Percentiles rank a stretch among this genome's conserved stretches.
Conservation (phyloP, 2,888 invertebrate species). For the Caenorhabditis sp. region DNA sequence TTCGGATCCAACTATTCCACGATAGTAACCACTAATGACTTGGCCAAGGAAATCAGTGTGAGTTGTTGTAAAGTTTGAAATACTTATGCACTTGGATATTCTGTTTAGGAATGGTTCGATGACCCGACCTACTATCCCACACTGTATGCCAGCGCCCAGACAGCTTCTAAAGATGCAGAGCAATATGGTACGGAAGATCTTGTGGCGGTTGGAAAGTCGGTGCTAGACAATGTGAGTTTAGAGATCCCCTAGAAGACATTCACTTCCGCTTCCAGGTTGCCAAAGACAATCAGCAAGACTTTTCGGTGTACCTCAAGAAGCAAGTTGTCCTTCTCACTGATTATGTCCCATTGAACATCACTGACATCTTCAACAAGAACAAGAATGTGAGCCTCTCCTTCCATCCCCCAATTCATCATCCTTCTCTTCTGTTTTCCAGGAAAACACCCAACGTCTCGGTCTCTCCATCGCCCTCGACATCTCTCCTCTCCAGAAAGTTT, state of each 20-base stretch:
- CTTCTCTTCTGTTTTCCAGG: too few species aligned
- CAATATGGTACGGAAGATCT: constrained; percentile 35
- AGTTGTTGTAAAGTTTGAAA: too few species aligned
- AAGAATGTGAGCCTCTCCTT: constrained; percentile 36
- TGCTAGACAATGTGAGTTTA: constrained; percentile 51
- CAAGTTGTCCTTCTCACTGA: constrained; percentile 70
- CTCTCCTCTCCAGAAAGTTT: constrained; percentile 25
- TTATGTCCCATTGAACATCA: constrained; percentile 65
- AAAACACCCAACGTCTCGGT: constrained; percentile 66
- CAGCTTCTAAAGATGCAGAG: neutral
- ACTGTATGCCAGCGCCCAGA: constrained; percentile 32
- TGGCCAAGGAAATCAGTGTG: constrained; percentile 47
- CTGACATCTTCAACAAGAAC: constrained; percentile 59
- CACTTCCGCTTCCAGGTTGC: constrained; percentile 33
- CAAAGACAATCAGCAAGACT: constrained; percentile 66
- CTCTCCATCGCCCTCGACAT: constrained; percentile 47
- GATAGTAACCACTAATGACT: constrained; percentile 38
- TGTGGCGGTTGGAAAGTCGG: constrained; percentile 37
- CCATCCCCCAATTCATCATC: too few species aligned
- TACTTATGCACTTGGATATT: too few species aligned
- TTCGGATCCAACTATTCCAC: constrained; percentile 59
- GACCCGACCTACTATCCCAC: constrained; percentile 23
- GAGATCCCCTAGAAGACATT: too few species aligned
- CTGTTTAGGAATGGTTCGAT: constrained; percentile 45
- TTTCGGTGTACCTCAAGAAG: constrained; percentile 64